Evolutionary conservation across 2,797 vertebrate genomes (phyloP).

Genomic region (Smutsia gigantea): DNA sequence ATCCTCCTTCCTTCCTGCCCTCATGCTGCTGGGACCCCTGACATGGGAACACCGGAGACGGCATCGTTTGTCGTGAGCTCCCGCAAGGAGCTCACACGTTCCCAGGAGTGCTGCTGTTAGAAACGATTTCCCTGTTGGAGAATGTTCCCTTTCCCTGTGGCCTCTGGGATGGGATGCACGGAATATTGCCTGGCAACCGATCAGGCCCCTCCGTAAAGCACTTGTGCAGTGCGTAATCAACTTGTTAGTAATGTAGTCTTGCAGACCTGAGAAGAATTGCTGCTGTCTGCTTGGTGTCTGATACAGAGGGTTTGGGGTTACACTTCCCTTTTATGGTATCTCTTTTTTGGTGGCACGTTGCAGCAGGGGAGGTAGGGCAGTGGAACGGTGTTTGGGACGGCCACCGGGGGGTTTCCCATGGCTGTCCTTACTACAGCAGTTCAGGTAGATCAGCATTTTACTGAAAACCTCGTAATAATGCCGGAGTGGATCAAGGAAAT

Average conservation of each 20-base stretch:
- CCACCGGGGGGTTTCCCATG: not conserved
- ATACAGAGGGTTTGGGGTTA: not conserved
- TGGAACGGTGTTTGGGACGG: conserved; percentile 11
- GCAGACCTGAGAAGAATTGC: not conserved
- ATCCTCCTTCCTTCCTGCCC: fast-evolving
- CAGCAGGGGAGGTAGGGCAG: not conserved
- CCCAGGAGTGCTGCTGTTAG: not conserved
- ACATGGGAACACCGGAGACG: no score
- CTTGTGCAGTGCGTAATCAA: not conserved
- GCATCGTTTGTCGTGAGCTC: no score
- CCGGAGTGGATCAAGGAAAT: not conserved
- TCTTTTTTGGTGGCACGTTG: not conserved
- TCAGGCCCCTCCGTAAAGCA: not conserved
- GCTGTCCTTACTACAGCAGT: not conserved
- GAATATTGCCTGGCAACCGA: not conserved
- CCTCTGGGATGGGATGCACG: not conserved
- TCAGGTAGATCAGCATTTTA: not conserved
- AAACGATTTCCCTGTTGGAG: not conserved
- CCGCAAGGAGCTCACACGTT: fast-evolving
- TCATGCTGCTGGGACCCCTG: not conserved
- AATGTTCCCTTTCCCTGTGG: not conserved
- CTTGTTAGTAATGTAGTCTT: not conserved
- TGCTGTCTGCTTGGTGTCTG: not conserved
- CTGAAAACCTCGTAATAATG: not conserved
- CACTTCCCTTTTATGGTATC: not conserved